Percentiles rank a stretch among this genome's conserved stretches.
Conservation (phyloP, 2,797 vertebrate genomes). For the Antrozous pallidus region DNA sequence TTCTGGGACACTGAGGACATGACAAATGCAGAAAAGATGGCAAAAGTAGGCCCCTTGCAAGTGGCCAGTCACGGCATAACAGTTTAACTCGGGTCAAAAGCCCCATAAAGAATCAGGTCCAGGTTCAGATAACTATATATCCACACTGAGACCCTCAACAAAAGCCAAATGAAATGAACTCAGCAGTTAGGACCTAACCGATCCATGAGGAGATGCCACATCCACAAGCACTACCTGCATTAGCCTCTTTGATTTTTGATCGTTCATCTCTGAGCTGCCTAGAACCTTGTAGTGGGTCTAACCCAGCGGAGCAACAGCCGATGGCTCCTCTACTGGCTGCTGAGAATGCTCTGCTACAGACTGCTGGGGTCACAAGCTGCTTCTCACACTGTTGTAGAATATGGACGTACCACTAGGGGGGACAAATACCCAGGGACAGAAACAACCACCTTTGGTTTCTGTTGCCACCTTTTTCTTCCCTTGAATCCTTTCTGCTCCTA, state of each 20-base stretch:
- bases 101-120: background rate
- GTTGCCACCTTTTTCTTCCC: background rate
- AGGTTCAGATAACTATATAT: background rate
- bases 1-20: background rate
- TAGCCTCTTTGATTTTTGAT: background rate
- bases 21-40: background rate
- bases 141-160: background rate
- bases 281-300: background rate
- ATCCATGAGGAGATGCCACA: background rate
- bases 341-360: background rate
- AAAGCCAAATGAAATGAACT: constrained; percentile 31
- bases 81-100: background rate
- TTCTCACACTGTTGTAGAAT: background rate
- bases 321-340: background rate
- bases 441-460: background rate
- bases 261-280: background rate
- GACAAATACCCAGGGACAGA: background rate
- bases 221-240: background rate
- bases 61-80: background rate
- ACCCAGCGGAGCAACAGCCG: background rate
- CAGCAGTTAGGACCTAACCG: background rate
- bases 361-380: background rate
- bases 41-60: background rate
- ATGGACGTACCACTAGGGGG: accelerated
- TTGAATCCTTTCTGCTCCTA: background rate